Evolutionary conservation across 2,888 invertebrate species (phyloP), one percentile per base, ranked within the genome.

Genomic region (Spodoptera littoralis): DNA sequence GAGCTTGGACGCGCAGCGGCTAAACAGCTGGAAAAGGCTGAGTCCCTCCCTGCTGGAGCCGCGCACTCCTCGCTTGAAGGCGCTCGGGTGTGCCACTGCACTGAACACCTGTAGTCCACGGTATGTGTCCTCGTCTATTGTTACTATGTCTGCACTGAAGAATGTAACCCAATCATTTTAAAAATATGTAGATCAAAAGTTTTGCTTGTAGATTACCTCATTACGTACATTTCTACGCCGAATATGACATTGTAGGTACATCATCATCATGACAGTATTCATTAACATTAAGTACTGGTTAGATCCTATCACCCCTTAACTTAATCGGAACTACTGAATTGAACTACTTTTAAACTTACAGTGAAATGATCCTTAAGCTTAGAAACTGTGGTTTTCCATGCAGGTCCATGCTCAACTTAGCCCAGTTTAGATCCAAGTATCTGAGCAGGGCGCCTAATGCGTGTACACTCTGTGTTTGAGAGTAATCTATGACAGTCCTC

Each of bases 91-190:
- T 2, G 96, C 93, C 56, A 96, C 95, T 3, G 95, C 93, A 69
- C 96, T 96, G 88, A 98, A 97, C 72, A 98, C 96, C 87, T 98
- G 97, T 46, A 98, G 92, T 0, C 97, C 97, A 62, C 96, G 95
- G 87, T 96, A 97, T 0, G 97, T 96, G 72, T 96, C 96, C 44
- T 96, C 95, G 88, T 97, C 97, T 65, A 98, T 94, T 72, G 96
- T 95, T 18, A 98, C 96, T 79, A 96, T 94, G 82, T 97, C 96
- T 54, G 95, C 94, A 68, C 97, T 97, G 78, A 6, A 18, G 1
- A 11, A 22, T 13, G 1, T 12, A 1, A 8, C 0, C 22, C 3
- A 42, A n/a, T 47, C 11, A 11, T 24, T 12, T 44, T 13, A 6
- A 24, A 22, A 36, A 36, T 8, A 3, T 6, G 11, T 53, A 8